These are phyloP conservation scores for Chiroxiphia lanceolata DNA, from an alignment of 2,797 vertebrate species.

Conservation along the genomic window DNA sequence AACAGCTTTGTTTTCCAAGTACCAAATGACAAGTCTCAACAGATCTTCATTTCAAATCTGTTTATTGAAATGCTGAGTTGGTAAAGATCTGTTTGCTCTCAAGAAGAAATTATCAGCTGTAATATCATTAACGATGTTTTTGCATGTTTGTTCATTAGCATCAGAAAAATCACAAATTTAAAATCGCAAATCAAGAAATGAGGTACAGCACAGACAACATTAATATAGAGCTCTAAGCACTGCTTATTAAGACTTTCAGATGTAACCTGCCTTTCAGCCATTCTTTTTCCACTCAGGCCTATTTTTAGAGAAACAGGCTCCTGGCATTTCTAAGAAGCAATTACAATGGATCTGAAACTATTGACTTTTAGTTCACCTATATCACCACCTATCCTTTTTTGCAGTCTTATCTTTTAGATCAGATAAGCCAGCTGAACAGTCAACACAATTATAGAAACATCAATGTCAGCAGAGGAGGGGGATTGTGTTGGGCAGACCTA, in stretches of 20 bases:
- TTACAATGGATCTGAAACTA: not conserved
- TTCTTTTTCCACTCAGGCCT: not conserved
- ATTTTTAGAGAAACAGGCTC: not conserved
- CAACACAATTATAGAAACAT: not conserved
- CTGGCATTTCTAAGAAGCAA: not conserved
- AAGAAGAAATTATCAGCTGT: not conserved
- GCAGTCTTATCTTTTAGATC: not conserved
- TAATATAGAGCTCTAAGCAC: accelerated
- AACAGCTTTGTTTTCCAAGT: constrained; percentile 36
- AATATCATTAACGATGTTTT: not conserved
- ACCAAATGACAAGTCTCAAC: not conserved
- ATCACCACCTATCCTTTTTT: not conserved
- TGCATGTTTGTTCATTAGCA: not conserved
- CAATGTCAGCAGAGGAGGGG: accelerated
- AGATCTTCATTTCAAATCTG: constrained; percentile 5
- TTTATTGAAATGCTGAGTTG: constrained; percentile 16
- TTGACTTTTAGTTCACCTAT: not conserved
- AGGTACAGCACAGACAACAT: not conserved
- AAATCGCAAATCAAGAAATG: not conserved
- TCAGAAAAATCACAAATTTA: not conserved
- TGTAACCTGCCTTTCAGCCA: not conserved
- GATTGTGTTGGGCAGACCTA: not conserved
- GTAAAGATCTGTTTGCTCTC: constrained; percentile 14
- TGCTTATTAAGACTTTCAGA: not conserved
- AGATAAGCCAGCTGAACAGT: not conserved